Base-by-base conservation (phyloP, 2,888 invertebrate species). In the Apotomis capreana region DNA sequence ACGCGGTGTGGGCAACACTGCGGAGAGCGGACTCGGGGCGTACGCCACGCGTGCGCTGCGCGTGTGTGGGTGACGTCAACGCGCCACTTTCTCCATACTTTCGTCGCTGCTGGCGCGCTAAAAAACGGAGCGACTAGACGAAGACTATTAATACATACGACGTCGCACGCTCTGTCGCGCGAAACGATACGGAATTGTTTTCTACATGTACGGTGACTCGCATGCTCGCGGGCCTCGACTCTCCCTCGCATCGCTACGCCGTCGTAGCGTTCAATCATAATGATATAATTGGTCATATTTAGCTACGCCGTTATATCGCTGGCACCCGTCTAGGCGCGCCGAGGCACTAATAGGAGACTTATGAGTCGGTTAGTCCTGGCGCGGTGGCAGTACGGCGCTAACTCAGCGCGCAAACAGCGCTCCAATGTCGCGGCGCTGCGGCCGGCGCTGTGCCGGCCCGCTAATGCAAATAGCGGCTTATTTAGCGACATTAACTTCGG, bases 21-120 rank as follows among this genome's bases (percentile, higher is more conserved):
- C 68, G 49, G 69, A 86, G 89, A 89, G 84, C 84, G 87, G 87
- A 82, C 79, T 72, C 68, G 75, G 78, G 75, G 77, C 79, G 83
- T 80, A 78, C 75, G 77, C 83, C 84, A 85, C 87, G 88, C 89
- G 86, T 85, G 83, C 79, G 81, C 75, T 86, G 87, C 87, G 89
- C 87, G 89, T 89, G 92, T 91, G 91, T 91, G 92, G 74, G 91
- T 92, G 91, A 92, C 92, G 92, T 92, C 89, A 90, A 90, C 89
- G 86, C 83, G 91, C 89, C 92, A 93, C 93, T 93, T 93, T 93
- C 93, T 91, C 93, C 88, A 88, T 90, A 93, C 93, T 93, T 93
- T 93, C 93, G 92, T 92, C 91, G 92, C 83, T 86, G 89, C 83
- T 87, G 83, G 84, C 86, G 91, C 87, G 89, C 92, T 92, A 92